These are phyloP conservation scores for Threskiornis aethiopicus DNA, from an alignment of 2,797 vertebrate species.

Conservation along the genomic window DNA sequence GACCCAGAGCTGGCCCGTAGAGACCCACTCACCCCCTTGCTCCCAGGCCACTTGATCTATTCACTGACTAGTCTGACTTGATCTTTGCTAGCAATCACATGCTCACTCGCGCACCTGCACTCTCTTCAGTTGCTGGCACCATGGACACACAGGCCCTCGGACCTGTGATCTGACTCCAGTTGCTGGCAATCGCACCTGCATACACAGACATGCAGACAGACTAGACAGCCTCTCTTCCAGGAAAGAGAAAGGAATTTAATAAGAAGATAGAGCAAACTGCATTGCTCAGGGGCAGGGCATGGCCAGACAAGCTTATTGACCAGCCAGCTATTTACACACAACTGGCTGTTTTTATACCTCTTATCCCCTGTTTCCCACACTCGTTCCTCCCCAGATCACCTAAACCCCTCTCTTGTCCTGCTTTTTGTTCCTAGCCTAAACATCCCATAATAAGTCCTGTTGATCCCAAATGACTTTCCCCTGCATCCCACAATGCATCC, in stretches of 20 bases:
- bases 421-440: not conserved
- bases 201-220: not conserved
- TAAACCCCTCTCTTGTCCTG: not conserved
- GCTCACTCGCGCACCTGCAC: not conserved
- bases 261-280: not conserved
- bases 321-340: not conserved
- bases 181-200: not conserved
- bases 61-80: not conserved
- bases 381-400: not conserved
- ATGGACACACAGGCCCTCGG: not conserved
- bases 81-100: not conserved
- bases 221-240: not conserved
- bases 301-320: not conserved
- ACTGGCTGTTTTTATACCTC: not conserved
- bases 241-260: not conserved
- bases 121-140: not conserved
- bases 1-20: not conserved
- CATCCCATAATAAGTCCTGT: not conserved
- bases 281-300: not conserved
- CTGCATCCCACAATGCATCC: not conserved
- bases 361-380: not conserved
- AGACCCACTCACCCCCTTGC: not conserved
- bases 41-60: not conserved
- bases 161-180: not conserved
- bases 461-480: not conserved